Base-by-base conservation (phyloP, 1,140 invertebrate species). In the Caerostris darwini region DNA sequence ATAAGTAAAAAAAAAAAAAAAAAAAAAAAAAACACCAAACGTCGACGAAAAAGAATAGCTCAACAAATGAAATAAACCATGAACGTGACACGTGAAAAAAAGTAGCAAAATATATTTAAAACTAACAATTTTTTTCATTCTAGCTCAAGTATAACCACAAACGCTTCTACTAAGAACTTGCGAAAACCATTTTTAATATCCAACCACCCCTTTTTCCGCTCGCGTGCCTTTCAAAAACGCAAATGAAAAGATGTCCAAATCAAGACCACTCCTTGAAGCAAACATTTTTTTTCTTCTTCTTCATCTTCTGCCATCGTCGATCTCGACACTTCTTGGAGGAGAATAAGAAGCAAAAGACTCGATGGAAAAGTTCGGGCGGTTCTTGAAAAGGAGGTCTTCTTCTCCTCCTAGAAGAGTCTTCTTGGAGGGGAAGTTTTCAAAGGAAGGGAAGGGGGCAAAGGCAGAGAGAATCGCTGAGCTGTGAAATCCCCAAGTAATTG, bases 401-500 rank as follows among this genome's bases (percentile, higher is more conserved):
- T 34, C 34, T 34, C 6, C 14, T 61, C 17, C 83, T n/a, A 34
- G 86, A 67, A 53, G 53, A 87, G 85, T 50, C 34, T 53, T 88
- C 59, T 85, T 50, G 67, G 57, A 90, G 61, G 57, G 71, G 71
- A 59, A 85, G 91, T 92, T 81, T 86, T 92, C 56, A 92, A 92
- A 92, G 61, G 82, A 58, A n/a, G 12, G 50, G 61, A 61, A 58
- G 53, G 34, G 50, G 14, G 58, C 59, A 19, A n/a, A 6, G 57
- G 54, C 61, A 53, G 34, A 59, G 61, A 85, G 91, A 93, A 53
- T 59, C 92, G 92, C 92, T 93, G 92, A 93, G 92, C 83, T 61
- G 92, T 56, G 92, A 93, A 93, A 93, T 93, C 92, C 92, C 92
- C n/a, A 87, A 93, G 92, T 93, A 93, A 93, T 93, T 93, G 92